phyloP scores from a whole-genome alignment of 2,797 vertebrate genomes.

The Acrossocheilus wenchowensis region DNA sequence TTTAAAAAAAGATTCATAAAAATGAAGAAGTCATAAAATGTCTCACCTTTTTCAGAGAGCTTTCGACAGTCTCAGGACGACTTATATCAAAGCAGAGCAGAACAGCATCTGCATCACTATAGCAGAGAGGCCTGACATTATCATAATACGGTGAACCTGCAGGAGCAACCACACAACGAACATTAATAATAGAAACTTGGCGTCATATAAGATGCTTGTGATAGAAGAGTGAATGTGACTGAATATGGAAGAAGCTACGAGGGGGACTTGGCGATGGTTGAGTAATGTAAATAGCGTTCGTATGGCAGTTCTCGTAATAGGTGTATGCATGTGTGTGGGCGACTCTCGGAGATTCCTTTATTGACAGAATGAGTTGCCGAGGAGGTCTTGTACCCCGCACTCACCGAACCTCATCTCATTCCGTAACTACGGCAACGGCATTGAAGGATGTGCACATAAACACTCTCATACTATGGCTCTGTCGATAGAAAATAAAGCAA shows the following conservation, averaged over 20 bases:
- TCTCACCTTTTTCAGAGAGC: conserved; percentile 89
- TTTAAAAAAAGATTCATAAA: neutral
- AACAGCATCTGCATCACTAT: conserved; percentile 94
- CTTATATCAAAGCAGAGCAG: conserved; percentile 94
- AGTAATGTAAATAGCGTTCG: conserved; percentile 11
- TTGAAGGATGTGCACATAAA: conserved; percentile 35
- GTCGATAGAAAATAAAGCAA: conserved; percentile 17
- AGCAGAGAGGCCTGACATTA: conserved; percentile 95
- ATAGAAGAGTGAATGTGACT: neutral
- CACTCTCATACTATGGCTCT: conserved; percentile 17
- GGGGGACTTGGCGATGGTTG: neutral
- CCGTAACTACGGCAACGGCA: conserved; percentile 60
- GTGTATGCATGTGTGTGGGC: conserved; percentile 35
- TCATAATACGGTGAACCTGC: conserved; percentile 95
- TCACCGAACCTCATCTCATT: conserved; percentile 41
- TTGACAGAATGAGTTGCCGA: conserved; percentile 34
- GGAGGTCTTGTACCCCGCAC: conserved; percentile 41
- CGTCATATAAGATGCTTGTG: neutral
- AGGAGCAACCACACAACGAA: conserved; percentile 28
- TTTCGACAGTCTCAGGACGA: conserved; percentile 89
- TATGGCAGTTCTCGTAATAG: conserved; percentile 12
- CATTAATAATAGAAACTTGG: neutral
- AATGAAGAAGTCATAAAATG: neutral
- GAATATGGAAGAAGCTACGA: neutral
- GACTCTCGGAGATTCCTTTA: conserved; percentile 30